Base-by-base conservation (phyloP, 1,140 invertebrate species). In the Philopotamus ludificatus region DNA sequence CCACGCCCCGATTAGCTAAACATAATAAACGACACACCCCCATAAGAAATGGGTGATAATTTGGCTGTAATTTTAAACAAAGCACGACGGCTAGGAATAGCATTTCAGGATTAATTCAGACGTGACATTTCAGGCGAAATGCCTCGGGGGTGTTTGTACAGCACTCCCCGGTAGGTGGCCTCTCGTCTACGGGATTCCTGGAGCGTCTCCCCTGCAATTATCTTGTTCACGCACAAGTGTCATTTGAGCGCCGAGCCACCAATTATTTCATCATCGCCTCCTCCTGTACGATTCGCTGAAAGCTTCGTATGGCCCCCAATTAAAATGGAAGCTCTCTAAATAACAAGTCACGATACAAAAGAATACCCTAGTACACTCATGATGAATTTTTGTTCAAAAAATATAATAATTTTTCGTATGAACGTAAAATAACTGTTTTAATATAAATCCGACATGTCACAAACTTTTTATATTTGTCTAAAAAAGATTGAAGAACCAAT, bases 211-310 rank as follows among this genome's bases (percentile, higher is more conserved):
- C 15, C 3, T 10, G 47, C 47, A 49, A 49, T 49, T 49, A 49
- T 49, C 47, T 21, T 18, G 15, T 49, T 49, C 47, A 49, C 47
- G 47, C 47, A 49, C 1, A 49, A 49, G 47, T 49, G 47, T 49
- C 47, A 18, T 49, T 49, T 21, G 47, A 21, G 47, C 15, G 21
- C 12, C 20, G 16, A 18, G 16, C 44, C 20, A 10, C 44, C 47
- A 49, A 49, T 49, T 49, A 49, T 49, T 49, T 20, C 47, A 49
- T 3, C 15, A 21, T 1, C 9, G 2, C 18, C 47, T 21, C 16
- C 1, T 15, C 28, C 12, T 34, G 28, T 34, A 34, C 12, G 12
- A 34, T 34, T 34, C 12, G 28, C 28, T 12, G 4, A 12, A 34
- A 12, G 28, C 4, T 7, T 7, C 28, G 12, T 34, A 4, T 34